phyloP scores from a whole-genome alignment of 2,888 invertebrate species.

The Octodonta nipae region DNA sequence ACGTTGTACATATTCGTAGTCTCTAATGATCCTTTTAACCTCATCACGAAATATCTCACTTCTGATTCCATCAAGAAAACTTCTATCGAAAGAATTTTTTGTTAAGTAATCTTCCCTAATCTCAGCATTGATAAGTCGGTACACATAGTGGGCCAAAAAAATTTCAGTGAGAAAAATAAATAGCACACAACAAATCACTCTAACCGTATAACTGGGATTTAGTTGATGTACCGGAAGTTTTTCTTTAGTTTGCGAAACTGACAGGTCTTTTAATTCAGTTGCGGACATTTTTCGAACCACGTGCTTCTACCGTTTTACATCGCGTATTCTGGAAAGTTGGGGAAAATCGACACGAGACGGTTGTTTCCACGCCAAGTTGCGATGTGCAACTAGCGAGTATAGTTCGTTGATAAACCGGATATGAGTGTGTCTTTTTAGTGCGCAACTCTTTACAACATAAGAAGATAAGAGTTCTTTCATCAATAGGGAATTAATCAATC shows the following conservation, averaged over 20 bases:
- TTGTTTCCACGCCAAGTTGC: too few relatives aligned
- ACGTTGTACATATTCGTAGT: too few relatives aligned
- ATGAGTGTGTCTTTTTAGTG: too few relatives aligned
- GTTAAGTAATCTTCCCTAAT: slow-evolving; percentile 29
- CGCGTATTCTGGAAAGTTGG: too few relatives aligned
- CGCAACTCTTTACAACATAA: too few relatives aligned
- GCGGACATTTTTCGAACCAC: slow-evolving; percentile 21
- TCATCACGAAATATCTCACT: slow-evolving; percentile 24
- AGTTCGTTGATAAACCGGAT: too few relatives aligned
- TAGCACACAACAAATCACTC: slow-evolving; percentile 32
- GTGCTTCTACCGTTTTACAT: too few relatives aligned
- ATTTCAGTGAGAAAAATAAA: slow-evolving; percentile 33
- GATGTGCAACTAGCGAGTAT: too few relatives aligned
- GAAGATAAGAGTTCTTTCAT: too few relatives aligned
- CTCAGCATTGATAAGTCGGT: slow-evolving; percentile 30
- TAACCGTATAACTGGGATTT: slow-evolving; percentile 32
- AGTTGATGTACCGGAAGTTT: slow-evolving; percentile 18
- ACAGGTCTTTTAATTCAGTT: slow-evolving; percentile 12
- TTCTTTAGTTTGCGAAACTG: too few relatives aligned
- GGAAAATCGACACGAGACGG: too few relatives aligned
- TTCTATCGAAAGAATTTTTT: slow-evolving; percentile 25
- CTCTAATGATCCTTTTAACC: slow-evolving; percentile 23
- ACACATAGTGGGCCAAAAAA: slow-evolving; percentile 32
- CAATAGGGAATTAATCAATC: too few relatives aligned
- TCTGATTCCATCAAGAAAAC: slow-evolving; percentile 25